Base-by-base conservation (phyloP, 2,888 invertebrate genomes). In the Epinotia demarniana region DNA sequence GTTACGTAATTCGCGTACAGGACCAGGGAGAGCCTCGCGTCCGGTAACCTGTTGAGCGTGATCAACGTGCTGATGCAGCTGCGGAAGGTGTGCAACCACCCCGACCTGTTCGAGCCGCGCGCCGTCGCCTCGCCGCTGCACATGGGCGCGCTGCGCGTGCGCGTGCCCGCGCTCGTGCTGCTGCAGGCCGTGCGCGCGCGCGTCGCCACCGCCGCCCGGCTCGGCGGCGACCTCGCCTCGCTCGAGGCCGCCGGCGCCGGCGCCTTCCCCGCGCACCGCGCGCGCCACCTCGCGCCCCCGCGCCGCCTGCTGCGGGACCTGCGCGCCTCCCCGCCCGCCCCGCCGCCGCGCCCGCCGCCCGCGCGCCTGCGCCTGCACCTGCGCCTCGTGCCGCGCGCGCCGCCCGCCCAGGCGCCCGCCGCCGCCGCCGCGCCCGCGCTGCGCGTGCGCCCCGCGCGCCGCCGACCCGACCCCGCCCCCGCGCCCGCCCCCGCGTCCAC, bases 11-110 rank as follows among this genome's bases (percentile, higher is more conserved):
- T 60, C 27, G 23, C 63, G 53, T 76, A 75, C 88, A 98, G 98
- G 89, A 99, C 99, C 67, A 97, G 96, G 87, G 99, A 99, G 94
- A 98, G 98, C 11, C 94, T 99, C 81, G 97, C 97, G 27, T 96
- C 97, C 73, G 99, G 99, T 74, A 99, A 98, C 94, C 95, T 99
- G 86, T 93, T 99, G 79, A 98, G 98, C 91, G 99, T 99, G 11
- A 98, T 99, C 86, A 99, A 99, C 92, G 97, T 99, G 81, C 95
- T 99, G 77, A 99, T 99, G 99, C 99, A 99, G 92, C 94, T 99
- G 86, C 95, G 99, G 73, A 99, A 99, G 95, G 98, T 99, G 81
- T 99, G 99, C 95, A 99, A 99, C 94, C 99, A 99, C 95, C 99
- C 99, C 18, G 99, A 99, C 94, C 95, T 99, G 86, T 99, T 99